Conservation (phyloP, 1,140 invertebrate genomes). For the Drosophila mayri region DNA sequence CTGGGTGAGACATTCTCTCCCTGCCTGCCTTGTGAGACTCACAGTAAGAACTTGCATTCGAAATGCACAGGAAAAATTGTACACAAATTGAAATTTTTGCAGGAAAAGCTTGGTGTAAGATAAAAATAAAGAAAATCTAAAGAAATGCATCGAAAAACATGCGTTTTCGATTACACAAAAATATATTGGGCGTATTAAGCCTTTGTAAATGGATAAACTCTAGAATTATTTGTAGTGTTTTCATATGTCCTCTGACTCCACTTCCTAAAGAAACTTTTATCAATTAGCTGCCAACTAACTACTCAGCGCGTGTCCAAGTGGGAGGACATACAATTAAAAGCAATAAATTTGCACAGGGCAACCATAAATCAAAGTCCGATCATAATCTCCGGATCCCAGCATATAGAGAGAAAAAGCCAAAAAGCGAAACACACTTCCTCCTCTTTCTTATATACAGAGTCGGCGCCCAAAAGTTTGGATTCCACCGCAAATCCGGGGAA, state of each 20-base stretch:
- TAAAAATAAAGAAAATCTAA: neutral
- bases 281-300: conserved; percentile 48
- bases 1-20: neutral
- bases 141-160: neutral
- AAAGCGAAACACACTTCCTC: conserved; percentile 34
- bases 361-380: conserved; percentile 78
- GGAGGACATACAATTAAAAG: conserved; percentile 63
- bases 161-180: neutral
- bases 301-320: conserved; percentile 22
- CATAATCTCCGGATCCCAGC: conserved; percentile 62
- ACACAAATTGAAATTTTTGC: neutral
- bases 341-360: conserved; percentile 73
- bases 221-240: neutral
- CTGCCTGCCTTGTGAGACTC: neutral
- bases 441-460: neutral
- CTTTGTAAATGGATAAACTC: neutral
- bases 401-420: conserved; percentile 43
- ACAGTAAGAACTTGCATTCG: conserved; percentile 16
- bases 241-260: neutral
- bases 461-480: conserved; percentile 13
- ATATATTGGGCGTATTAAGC: too few species aligned
- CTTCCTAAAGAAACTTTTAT: conserved; percentile 35
- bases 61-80: conserved; percentile 7
- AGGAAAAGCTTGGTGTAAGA: neutral
- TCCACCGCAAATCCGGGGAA: conserved; percentile 36